phyloP scores from a whole-genome alignment of 2,888 invertebrate genomes.

The Lasioglossum lativentre region DNA sequence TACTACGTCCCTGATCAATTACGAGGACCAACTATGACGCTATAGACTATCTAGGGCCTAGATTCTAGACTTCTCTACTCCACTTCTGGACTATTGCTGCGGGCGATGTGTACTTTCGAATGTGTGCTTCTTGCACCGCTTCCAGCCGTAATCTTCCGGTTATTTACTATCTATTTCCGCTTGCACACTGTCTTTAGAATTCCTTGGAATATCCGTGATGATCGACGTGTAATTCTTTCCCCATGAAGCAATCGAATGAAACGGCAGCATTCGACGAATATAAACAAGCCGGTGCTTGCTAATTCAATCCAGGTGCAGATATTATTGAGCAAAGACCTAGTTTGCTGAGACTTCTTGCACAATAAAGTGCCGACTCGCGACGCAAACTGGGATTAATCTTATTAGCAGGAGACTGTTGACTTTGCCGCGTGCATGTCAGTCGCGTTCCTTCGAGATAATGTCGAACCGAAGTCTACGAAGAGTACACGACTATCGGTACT shows the following conservation, averaged over 20 bases:
- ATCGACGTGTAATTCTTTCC: not conserved
- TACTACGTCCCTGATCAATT: not conserved
- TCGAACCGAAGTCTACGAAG: not conserved
- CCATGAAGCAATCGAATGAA: not conserved
- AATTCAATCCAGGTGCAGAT: not conserved
- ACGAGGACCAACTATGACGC: not conserved
- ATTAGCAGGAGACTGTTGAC: not conserved
- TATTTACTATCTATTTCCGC: not conserved
- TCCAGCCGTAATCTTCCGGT: not conserved
- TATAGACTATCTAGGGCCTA: not conserved
- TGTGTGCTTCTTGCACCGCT: not conserved
- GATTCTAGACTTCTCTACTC: not conserved
- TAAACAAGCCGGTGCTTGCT: not conserved
- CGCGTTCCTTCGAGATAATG: not conserved
- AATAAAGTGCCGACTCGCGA: not conserved
- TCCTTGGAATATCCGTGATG: not conserved
- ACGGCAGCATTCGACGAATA: not conserved
- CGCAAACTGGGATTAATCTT: not conserved
- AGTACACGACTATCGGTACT: not conserved
- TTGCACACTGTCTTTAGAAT: not conserved
- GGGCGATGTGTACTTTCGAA: conserved; percentile 2
- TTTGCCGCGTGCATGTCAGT: not conserved
- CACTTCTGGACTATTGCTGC: not conserved
- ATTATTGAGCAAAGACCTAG: not conserved
- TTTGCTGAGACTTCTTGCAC: not conserved